Conservation (phyloP, 2,888 invertebrate species). For the Auanema sp. region DNA sequence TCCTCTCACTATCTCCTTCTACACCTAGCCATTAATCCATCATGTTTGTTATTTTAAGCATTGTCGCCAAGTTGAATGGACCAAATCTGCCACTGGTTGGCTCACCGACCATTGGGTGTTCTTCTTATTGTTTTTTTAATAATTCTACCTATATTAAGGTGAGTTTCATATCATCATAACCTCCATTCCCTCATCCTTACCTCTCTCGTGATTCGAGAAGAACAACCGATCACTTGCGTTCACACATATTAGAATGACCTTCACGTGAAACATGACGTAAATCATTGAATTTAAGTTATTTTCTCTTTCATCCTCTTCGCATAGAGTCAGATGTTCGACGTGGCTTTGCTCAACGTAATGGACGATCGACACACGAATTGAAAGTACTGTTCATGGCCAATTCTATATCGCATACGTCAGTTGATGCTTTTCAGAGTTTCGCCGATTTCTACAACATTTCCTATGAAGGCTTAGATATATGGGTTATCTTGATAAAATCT, state of each 20-base stretch:
- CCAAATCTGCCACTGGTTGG: conserved; percentile 13
- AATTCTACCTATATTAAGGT: conserved; percentile 42
- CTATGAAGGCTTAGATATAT: conserved; percentile 53
- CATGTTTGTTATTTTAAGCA: too few relatives aligned
- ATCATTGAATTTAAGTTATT: conserved; percentile 32
- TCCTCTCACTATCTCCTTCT: too few relatives aligned
- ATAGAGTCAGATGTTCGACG: conserved; percentile 57
- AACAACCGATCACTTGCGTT: too few relatives aligned
- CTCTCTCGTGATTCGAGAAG: too few relatives aligned
- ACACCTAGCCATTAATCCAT: too few relatives aligned
- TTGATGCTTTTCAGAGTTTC: conserved; percentile 44
- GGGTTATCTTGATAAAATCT: conserved; percentile 51
- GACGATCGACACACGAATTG: conserved; percentile 51
- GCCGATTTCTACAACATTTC: conserved; percentile 55
- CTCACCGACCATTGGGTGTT: conserved; percentile 33
- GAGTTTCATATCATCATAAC: neutral
- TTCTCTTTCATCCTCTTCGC: conserved; percentile 43
- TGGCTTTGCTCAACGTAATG: conserved; percentile 56
- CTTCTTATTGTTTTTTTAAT: conserved; percentile 29
- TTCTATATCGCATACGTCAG: conserved; percentile 2
- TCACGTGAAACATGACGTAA: neutral
- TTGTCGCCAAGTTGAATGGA: too few relatives aligned
- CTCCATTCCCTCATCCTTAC: too few relatives aligned
- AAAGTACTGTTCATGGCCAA: conserved; percentile 23
- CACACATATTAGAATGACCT: too few relatives aligned